Base-by-base conservation (phyloP, 2,797 vertebrate genomes). In the Margarornis squamiger region DNA sequence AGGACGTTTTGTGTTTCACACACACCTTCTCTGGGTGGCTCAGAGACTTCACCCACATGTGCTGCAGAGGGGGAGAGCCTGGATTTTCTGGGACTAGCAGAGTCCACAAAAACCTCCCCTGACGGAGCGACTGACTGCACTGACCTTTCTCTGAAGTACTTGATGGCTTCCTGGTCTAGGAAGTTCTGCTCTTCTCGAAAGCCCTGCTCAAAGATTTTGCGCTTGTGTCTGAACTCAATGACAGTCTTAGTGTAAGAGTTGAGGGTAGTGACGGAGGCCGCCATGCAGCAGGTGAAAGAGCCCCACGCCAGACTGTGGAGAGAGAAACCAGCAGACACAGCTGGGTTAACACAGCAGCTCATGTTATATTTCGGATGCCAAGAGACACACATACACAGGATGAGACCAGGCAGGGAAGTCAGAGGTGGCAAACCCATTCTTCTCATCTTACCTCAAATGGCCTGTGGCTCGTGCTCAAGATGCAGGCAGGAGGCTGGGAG, bases 221-320 rank as follows among this genome's bases (percentile, higher is more conserved):
- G 98, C 83, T 99, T 99, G 98, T 99, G 99, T 55, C 99, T 98
- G 98, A 99, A 99, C 97, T 99, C 99, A 57, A 99, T 99, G 94
- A 99, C 99, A 18, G 99, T 99, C 98, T 99, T 99, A 90, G 99
- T 99, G 97, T 99, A 99, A 93, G 99, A 99, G 98, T 99, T 99
- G 95, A 99, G 98, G n/a, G 99, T 99, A 97, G 99, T 99, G 97
- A 99, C 99, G 2, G 99, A 99, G 86, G 99, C 99, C 0, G 99
- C 99, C 99, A 99, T 99, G 97, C 99, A 99, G 97, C 99, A 99
- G 90, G 99, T 99, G 95, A 99, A 99, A 71, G 99, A 99, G 38
- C 99, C 99, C 99, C 99, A 99, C 3, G 99, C 99, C 98, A 99
- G 98, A 88, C 99, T 99, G 98, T 76, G 92, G 75, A 97, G 83